Base-by-base conservation (phyloP, 2,113 vertebrate species). In the Syrmaticus mikado region DNA sequence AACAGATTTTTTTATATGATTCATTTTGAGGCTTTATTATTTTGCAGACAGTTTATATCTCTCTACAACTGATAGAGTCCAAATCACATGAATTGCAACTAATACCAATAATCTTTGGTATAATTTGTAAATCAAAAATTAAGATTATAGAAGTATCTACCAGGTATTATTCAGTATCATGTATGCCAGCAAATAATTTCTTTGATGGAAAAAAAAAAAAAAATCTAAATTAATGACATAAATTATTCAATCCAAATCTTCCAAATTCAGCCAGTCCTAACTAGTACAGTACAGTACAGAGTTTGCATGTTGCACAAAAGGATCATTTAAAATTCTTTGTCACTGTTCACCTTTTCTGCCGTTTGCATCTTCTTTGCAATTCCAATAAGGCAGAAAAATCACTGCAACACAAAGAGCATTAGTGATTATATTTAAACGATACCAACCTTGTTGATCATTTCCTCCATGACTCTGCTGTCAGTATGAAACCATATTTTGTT, bases 281-380 rank as follows among this genome's bases (percentile, higher is more conserved):
- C 1, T 0, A 85, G 82, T 66, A 34, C 48, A 76, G 8, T 78
- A 76, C 41, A 48, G 43, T 73, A 85, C 79, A 79, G 41, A 82
- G 73, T 76, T 77, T 92, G 46, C 87, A 87, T 83, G 85, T 52
- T 94, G 61, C 65, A 94, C 76, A 92, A 94, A 96, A 48, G 43
- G 65, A 87, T 90, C 17, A 48, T 91, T 95, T 94, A 10, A 92
- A 88, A 88, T 50, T 36, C 76, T 81, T 94, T 95, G 67, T 90
- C 79, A 75, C 36, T 88, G 38, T 75, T 94, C 82, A 92, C 85
- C 82, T 83, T 61, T 83, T 36, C 91, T 92, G 79, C 76, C 82
- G 43, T 92, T 62, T 82, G 89, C 72, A 53, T 85, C 76, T 90
- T 81, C 65, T 95, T 94, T 94, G 82, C 79, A 97, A 94, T 96